phyloP scores from a whole-genome alignment of 2,113 vertebrate genomes.

The Hucho hucho region DNA sequence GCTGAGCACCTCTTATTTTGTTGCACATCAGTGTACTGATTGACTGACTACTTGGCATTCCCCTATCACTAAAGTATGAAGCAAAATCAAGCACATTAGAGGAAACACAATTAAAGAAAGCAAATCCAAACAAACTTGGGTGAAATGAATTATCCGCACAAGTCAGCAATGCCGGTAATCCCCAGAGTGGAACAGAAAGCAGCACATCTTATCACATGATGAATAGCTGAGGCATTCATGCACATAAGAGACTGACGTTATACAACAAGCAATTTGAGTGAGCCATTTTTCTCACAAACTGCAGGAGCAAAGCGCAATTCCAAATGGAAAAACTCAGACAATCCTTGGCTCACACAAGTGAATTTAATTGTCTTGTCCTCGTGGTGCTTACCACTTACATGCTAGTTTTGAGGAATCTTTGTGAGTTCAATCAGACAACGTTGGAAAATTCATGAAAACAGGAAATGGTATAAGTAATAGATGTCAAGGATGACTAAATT shows the following conservation, averaged over 20 bases:
- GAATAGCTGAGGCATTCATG: conserved; percentile 5
- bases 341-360: conserved; percentile 7
- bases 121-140: background rate
- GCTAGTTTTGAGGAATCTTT: background rate
- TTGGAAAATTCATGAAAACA: background rate
- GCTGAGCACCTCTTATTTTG: background rate
- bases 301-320: conserved; percentile 2
- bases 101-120: background rate
- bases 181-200: background rate
- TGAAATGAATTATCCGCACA: background rate
- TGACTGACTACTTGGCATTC: background rate
- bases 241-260: background rate
- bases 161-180: background rate
- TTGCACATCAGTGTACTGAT: background rate
- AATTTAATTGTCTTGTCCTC: conserved; percentile 22
- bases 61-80: background rate
- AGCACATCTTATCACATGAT: background rate
- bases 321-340: conserved; percentile 19
- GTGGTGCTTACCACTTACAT: background rate
- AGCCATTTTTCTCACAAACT: background rate
- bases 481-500: background rate
- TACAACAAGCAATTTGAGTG: background rate
- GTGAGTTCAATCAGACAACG: background rate
- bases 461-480: background rate
- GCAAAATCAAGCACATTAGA: background rate